Evolutionary conservation across 2,888 invertebrate genomes (phyloP).

Genomic region (Spodoptera littoralis): DNA sequence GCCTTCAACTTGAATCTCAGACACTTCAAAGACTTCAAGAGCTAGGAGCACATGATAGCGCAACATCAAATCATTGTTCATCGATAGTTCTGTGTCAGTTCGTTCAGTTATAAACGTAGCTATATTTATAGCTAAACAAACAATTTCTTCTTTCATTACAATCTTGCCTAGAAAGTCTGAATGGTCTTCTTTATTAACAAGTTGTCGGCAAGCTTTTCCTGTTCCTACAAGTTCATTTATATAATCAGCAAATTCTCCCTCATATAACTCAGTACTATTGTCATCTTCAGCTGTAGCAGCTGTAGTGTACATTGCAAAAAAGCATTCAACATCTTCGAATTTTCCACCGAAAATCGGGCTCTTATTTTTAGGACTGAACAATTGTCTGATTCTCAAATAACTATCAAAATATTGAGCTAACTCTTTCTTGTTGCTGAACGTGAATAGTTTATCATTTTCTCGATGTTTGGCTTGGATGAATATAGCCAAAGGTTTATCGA

Average conservation of each 20-base stretch:
- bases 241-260: constrained; percentile 1
- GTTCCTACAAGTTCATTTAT: constrained; percentile 39
- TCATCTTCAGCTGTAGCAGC: constrained; percentile 28
- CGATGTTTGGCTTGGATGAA: constrained; percentile 52
- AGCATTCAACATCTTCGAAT: constrained; percentile 31
- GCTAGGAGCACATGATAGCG: constrained; percentile 44
- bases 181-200: constrained; percentile 16
- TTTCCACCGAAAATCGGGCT: constrained; percentile 30
- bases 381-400: constrained; percentile 31
- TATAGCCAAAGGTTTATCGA: constrained; percentile 21
- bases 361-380: constrained; percentile 18
- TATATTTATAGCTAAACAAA: constrained; percentile 26
- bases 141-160: constrained; percentile 31
- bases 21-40: constrained; percentile 29
- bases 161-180: constrained; percentile 29
- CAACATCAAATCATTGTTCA: constrained; percentile 40
- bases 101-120: constrained; percentile 21
- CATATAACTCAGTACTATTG: constrained; percentile 6
- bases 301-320: constrained; percentile 46
- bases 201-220: constrained; percentile 16
- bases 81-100: constrained; percentile 8
- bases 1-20: constrained; percentile 26
- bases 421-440: constrained; percentile 23
- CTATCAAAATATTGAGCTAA: constrained; percentile 36
- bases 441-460: constrained; percentile 32